Conservation (phyloP, 2,797 vertebrate species). For the Prionace glauca region DNA sequence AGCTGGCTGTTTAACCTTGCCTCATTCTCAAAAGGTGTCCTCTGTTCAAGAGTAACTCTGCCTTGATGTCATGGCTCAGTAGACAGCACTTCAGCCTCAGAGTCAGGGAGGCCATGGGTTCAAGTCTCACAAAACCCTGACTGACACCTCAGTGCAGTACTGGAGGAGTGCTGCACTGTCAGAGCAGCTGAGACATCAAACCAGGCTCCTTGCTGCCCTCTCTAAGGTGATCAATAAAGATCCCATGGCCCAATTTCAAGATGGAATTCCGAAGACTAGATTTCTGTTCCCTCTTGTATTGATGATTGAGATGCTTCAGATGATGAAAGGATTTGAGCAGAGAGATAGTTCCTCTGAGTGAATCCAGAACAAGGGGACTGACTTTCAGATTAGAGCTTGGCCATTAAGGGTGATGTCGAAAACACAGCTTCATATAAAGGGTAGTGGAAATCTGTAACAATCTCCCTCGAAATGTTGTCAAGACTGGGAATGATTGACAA, state of each 20-base stretch:
- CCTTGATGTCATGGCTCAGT: not conserved
- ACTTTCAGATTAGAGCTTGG: not conserved
- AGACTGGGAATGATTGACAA: not conserved
- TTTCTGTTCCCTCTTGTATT: not conserved
- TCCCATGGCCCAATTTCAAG: too few species aligned
- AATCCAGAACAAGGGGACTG: not conserved
- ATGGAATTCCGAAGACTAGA: not conserved
- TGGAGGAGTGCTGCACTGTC: not conserved
- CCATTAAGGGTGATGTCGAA: not conserved
- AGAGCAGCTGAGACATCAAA: not conserved
- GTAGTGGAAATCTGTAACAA: not conserved
- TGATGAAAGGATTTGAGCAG: not conserved
- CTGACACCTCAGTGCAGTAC: too few species aligned
- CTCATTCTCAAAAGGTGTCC: not conserved
- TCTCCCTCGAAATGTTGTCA: not conserved
- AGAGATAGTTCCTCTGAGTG: not conserved
- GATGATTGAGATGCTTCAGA: not conserved
- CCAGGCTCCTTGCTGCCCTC: not conserved
- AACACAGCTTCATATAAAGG: not conserved
- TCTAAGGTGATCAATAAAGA: too few species aligned
- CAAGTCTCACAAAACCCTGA: not conserved
- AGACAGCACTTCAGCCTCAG: not conserved
- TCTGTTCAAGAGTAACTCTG: not conserved
- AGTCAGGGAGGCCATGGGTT: not conserved
- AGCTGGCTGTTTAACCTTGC: not conserved